A percentile compares a stretch with the other conserved stretches of the same genome.
phyloP scores from a whole-genome alignment of 2,797 vertebrate genomes.

The Manis javanica region DNA sequence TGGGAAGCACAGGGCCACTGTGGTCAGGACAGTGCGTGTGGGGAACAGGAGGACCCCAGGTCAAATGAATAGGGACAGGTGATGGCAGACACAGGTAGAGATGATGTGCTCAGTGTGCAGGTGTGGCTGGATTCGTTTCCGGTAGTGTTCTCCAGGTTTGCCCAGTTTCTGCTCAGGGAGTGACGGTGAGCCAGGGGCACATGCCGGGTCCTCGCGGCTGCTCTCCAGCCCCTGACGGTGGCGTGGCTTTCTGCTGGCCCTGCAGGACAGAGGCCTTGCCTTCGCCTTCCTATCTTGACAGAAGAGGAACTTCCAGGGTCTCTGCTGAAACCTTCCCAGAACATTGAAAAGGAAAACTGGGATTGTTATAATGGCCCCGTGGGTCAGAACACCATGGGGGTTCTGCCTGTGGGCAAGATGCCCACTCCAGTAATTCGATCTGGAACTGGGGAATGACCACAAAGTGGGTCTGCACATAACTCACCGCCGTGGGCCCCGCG shows the following conservation, averaged over 20 bases:
- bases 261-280: too few relatives aligned
- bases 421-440: fast-evolving
- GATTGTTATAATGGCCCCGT: fast-evolving
- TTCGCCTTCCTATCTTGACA: not conserved
- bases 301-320: not conserved
- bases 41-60: too few relatives aligned
- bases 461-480: fast-evolving
- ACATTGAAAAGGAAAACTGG: too few relatives aligned
- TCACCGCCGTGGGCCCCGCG: too few relatives aligned
- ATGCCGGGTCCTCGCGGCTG: fast-evolving
- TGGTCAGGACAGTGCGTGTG: too few relatives aligned
- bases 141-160: fast-evolving
- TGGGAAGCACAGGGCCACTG: too few relatives aligned
- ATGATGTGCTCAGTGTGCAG: too few relatives aligned
- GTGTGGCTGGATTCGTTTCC: fast-evolving
- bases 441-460: not conserved
- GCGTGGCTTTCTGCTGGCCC: not conserved
- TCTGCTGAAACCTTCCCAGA: not conserved
- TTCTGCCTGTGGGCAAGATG: fast-evolving
- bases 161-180: not conserved
- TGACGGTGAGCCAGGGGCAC: fast-evolving
- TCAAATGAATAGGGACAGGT: too few relatives aligned
- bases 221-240: too few relatives aligned
- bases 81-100: too few relatives aligned
- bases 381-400: too few relatives aligned